A percentile compares a stretch with the other conserved stretches of the same genome.
Evolutionary conservation across 2,888 invertebrate genomes (phyloP).

Genomic region (Mechanitis mazaeus): DNA sequence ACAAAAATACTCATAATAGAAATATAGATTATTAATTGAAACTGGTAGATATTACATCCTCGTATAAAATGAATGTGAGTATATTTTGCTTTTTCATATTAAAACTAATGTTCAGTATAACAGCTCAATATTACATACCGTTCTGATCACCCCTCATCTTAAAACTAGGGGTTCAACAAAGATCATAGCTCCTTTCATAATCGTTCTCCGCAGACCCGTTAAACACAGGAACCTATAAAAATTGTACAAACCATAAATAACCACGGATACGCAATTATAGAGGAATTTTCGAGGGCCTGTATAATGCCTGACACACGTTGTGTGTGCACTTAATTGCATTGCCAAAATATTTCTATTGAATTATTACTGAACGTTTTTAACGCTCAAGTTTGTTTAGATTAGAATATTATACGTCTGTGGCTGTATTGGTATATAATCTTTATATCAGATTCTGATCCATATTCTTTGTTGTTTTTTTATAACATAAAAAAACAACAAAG

Average conservation of each 20-base stretch:
- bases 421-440: too few species aligned
- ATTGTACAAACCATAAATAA: constrained; percentile 68
- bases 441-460: too few species aligned
- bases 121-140: constrained; percentile 27
- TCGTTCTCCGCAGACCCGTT: constrained; percentile 65
- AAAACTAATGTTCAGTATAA: constrained; percentile 6
- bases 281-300: constrained; percentile 33
- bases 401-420: too few species aligned
- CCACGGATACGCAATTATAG: constrained; percentile 61
- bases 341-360: constrained; percentile 22
- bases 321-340: constrained; percentile 31
- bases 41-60: too few species aligned
- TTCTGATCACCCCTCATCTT: constrained; percentile 35
- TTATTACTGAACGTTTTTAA: constrained; percentile 10
- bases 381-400: neutral
- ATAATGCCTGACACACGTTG: constrained; percentile 21
- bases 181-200: constrained; percentile 58
- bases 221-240: constrained; percentile 69
- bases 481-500: too few species aligned
- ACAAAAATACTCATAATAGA: too few species aligned
- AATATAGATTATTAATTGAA: too few species aligned
- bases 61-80: too few species aligned
- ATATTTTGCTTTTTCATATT: too few species aligned
- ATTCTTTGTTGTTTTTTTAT: too few species aligned
- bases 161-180: constrained; percentile 49